These are phyloP conservation scores for Macrosiphum euphorbiae DNA, from an alignment of 2,888 invertebrate genomes.

Conservation along the genomic window DNA sequence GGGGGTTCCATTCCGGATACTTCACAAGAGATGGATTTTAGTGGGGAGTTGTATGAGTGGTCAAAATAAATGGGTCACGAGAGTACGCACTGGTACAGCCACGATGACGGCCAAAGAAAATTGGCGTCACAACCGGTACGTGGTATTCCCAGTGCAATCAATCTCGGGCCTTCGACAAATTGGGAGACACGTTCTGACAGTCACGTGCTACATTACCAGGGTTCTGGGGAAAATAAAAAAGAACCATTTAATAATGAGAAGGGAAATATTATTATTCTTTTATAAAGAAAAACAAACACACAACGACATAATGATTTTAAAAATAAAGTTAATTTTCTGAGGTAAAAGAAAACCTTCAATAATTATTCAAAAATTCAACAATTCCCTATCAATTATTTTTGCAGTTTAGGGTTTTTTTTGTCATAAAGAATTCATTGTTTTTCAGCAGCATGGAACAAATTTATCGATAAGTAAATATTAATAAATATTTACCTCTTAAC, in stretches of 20 bases:
- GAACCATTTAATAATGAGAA: conserved; percentile 21
- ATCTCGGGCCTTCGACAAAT: conserved; percentile 43
- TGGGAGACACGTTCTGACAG: conserved; percentile 41
- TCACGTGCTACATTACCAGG: conserved; percentile 38
- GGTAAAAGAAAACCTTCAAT: conserved; percentile 36
- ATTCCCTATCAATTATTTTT: conserved; percentile 23
- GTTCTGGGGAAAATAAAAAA: not conserved
- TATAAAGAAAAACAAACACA: conserved; percentile 7
- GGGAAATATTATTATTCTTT: not conserved
- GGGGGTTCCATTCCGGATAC: not conserved
- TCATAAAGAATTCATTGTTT: not conserved
- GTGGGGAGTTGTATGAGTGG: not conserved
- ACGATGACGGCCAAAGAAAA: conserved; percentile 31
- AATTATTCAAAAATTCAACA: conserved; percentile 8
- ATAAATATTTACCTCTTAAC: not conserved
- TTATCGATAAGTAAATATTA: not conserved
- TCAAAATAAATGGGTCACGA: not conserved
- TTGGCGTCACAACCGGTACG: conserved; percentile 52
- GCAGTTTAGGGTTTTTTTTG: not conserved
- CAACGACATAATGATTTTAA: conserved; percentile 27
- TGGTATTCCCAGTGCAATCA: conserved; percentile 52
- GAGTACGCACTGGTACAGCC: not conserved
- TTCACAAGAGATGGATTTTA: not conserved
- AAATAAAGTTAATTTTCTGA: conserved; percentile 5
- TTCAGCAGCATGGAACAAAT: not conserved